Conservation (phyloP, 2,888 invertebrate species). For the Heteromyza rotundicornis region DNA sequence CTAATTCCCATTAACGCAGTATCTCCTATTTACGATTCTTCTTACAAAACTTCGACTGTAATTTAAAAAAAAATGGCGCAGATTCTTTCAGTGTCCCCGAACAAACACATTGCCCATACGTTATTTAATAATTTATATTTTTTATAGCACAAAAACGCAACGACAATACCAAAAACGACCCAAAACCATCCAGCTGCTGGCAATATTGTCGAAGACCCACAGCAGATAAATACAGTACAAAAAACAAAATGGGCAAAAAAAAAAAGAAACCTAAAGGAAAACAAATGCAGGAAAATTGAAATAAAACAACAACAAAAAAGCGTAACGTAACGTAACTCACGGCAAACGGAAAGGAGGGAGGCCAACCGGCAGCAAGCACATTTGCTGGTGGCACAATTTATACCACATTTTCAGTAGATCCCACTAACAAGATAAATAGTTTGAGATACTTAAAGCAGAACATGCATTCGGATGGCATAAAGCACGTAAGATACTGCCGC, state of each 20-base stretch:
- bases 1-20: too few species aligned
- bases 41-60: too few species aligned
- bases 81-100: too few species aligned
- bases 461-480: not conserved
- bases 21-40: too few species aligned
- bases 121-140: conserved; percentile 1
- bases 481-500: not conserved
- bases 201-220: not conserved
- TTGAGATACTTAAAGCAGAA: conserved; percentile 38
- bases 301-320: not conserved
- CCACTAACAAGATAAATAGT: conserved; percentile 52
- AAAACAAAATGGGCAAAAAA: not conserved
- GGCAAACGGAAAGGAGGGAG: not conserved
- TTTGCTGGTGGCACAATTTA: conserved; percentile 21
- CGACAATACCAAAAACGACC: not conserved
- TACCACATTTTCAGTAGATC: conserved; percentile 49
- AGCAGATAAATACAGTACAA: not conserved
- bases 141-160: not conserved
- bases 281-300: not conserved
- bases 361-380: not conserved
- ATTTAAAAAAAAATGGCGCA: too few species aligned
- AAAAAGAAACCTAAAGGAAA: not conserved
- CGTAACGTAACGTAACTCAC: not conserved
- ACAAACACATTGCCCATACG: not conserved
- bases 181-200: not conserved